These are phyloP conservation scores for Cephus rjabovi DNA, from an alignment of 2,888 invertebrate genomes.

Conservation along the genomic window DNA sequence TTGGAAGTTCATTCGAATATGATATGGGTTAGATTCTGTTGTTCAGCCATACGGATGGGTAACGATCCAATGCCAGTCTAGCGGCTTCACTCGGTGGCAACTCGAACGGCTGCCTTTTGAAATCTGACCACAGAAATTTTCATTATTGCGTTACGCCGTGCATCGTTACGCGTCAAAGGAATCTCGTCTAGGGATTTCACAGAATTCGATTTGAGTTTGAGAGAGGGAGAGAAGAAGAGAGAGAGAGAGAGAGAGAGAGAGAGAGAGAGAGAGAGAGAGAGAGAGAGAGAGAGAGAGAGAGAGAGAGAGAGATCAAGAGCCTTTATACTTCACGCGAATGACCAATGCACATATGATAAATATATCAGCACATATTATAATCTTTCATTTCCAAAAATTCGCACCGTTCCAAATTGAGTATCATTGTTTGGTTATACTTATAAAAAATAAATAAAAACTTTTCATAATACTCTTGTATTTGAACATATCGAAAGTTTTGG, in stretches of 20 bases:
- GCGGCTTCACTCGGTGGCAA: conserved; percentile 13
- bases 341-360: background rate
- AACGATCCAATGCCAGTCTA: background rate
- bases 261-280: too few species aligned
- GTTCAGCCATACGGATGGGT: background rate
- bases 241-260: background rate
- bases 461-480: too few species aligned
- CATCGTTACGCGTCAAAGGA: conserved; percentile 20
- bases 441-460: too few species aligned
- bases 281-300: too few species aligned
- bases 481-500: too few species aligned
- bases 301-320: background rate
- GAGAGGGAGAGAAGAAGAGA: background rate
- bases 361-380: background rate
- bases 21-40: background rate
- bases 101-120: conserved; percentile 15
- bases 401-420: background rate
- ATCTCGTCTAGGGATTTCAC: background rate
- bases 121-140: conserved; percentile 25
- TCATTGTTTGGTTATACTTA: too few species aligned
- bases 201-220: background rate
- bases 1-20: background rate
- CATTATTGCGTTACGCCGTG: conserved; percentile 17
- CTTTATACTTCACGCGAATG: background rate
- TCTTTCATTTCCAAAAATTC: background rate